Base-by-base conservation (phyloP, 1,140 invertebrate genomes). In the Solen grandis region DNA sequence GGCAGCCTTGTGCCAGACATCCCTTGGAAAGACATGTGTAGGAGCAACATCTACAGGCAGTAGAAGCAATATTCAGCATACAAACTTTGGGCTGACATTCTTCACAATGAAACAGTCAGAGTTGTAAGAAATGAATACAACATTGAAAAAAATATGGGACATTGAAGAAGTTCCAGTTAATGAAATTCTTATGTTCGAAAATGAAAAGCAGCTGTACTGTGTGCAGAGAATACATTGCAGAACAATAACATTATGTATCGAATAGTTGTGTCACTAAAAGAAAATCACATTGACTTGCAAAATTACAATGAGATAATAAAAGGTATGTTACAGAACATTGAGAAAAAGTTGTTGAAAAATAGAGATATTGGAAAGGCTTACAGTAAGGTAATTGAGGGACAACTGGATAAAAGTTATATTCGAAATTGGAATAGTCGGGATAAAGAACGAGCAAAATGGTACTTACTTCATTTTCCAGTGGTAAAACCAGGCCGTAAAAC, bases 381-480 rank as follows among this genome's bases (percentile, higher is more conserved):
- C 60, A 35, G 36, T 22, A 50, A 76, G 13, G 76, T 41, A 22
- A 82, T 78, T 33, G 29, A 84, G 25, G 69, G 81, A 8, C 78
- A 81, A 41, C 16, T 52, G 16, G 55, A 84, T 19, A 81, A 85
- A 73, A 68, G 82, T 31, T 85, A 85, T 62, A 52, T 85, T 14
- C 5, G 55, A 33, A 72, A 78, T 65, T 14, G 83, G 14, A 8
- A 36, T 0, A n/a, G 38, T 14, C 54, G 65, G 14, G 36, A 77
- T 0, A 41, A 22, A 4, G 46, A 50, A 36, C 29, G n/a, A 29
- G 19, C 46, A 1, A 54, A 60, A 46, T 83, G 81, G 84, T 83
- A 68, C 66, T 38, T 85, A 14, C 84, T 77, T 25, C 70, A 85
- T 55, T 85, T 83, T 75, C 76, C 73, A 36, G 78, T 78, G 3